Percentiles rank a stretch among this genome's conserved stretches.
Evolutionary conservation across 1,140 invertebrate genomes (phyloP).

Genomic region (Bilobella aurantiaca): DNA sequence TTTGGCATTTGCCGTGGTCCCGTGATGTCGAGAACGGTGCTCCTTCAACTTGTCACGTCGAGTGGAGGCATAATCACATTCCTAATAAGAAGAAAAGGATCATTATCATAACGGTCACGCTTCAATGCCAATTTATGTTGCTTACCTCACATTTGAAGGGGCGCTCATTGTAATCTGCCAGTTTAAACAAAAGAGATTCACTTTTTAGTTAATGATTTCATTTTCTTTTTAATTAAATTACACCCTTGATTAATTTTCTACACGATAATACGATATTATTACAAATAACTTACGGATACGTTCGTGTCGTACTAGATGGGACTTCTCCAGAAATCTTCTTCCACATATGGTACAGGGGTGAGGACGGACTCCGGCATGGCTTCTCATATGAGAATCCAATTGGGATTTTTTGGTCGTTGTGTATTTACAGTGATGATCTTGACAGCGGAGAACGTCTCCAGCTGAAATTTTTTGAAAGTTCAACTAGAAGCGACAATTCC

Average conservation of each 20-base stretch:
- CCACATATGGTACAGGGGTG: constrained; percentile 53
- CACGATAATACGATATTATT: too few species aligned
- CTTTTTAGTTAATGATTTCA: too few species aligned
- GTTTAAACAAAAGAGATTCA: too few species aligned
- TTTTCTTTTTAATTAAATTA: too few species aligned
- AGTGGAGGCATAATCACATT: constrained; percentile 55
- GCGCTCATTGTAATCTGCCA: constrained; percentile 51
- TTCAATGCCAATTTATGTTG: too few species aligned
- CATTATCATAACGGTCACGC: too few species aligned
- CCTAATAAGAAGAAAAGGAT: constrained; percentile 19
- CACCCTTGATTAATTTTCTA: too few species aligned
- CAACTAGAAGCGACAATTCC: background rate
- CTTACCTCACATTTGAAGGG: constrained; percentile 44
- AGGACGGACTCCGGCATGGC: constrained; percentile 48
- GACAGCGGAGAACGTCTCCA: constrained; percentile 49
- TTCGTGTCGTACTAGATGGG: constrained; percentile 54
- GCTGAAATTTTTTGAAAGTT: background rate
- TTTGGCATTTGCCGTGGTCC: constrained; percentile 45
- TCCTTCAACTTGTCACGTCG: constrained; percentile 58
- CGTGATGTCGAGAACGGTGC: constrained; percentile 53
- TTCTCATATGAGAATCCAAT: constrained; percentile 53
- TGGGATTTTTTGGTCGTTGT: constrained; percentile 56
- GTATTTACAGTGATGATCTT: constrained; percentile 53
- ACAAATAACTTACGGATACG: too few species aligned
- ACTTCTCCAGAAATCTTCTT: constrained; percentile 55